These are phyloP conservation scores for Palaemon carinicauda DNA, from an alignment of 1,140 invertebrate genomes.

Conservation along the genomic window DNA sequence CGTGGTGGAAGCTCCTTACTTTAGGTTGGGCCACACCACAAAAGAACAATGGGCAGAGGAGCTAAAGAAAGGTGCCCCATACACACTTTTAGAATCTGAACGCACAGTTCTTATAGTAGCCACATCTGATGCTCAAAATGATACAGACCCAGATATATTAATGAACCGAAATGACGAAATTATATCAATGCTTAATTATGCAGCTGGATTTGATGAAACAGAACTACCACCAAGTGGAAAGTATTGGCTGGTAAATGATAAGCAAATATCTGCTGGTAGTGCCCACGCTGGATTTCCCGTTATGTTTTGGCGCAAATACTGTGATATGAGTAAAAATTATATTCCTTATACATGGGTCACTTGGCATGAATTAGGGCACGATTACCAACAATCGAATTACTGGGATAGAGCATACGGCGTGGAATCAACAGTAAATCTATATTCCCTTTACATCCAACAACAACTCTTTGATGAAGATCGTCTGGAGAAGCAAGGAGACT, in stretches of 20 bases:
- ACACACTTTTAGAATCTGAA: not conserved
- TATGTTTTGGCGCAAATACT: not conserved
- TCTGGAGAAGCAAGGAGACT: too few relatives aligned
- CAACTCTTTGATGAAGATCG: too few relatives aligned
- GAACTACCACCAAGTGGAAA: slow-evolving; percentile 23
- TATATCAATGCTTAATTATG: not conserved
- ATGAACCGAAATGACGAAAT: not conserved
- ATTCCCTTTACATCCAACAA: too few relatives aligned
- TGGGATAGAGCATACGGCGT: too few relatives aligned
- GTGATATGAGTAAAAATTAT: not conserved
- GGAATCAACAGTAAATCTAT: too few relatives aligned
- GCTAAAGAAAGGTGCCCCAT: not conserved
- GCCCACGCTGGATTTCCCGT: slow-evolving; percentile 21
- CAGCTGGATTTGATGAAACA: not conserved
- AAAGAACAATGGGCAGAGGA: not conserved
- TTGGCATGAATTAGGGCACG: slow-evolving; percentile 28
- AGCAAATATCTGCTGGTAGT: slow-evolving; percentile 15
- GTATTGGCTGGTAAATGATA: slow-evolving; percentile 27
- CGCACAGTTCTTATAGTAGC: not conserved
- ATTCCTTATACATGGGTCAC: slow-evolving; percentile 22
- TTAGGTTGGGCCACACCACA: not conserved
- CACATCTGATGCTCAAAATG: not conserved
- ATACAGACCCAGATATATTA: not conserved
- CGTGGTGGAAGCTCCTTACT: slow-evolving; percentile 13
- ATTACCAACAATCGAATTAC: not conserved